Evolutionary conservation across 2,113 vertebrate genomes (phyloP).

Genomic region (Chlamydotis undulata): DNA sequence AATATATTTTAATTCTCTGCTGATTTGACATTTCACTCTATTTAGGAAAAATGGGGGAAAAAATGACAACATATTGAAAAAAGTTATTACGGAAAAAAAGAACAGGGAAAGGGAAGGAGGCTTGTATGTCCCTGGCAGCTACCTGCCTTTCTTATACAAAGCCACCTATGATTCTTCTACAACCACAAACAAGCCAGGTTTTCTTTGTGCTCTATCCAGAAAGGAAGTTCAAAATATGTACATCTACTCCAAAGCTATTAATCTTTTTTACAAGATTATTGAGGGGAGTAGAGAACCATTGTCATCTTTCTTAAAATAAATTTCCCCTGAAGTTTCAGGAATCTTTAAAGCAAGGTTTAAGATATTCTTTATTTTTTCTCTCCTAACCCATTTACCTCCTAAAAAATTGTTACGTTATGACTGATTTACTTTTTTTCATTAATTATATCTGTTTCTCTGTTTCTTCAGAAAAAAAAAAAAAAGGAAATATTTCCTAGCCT

Average conservation of each 20-base stretch:
- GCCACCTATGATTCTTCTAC: constrained; percentile 69
- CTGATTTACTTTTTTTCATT: neutral
- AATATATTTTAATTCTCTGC: constrained; percentile 76
- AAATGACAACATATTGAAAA: constrained; percentile 51
- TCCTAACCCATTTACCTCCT: neutral
- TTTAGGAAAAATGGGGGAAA: constrained; percentile 10
- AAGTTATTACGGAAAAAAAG: constrained; percentile 21
- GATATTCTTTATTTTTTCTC: neutral
- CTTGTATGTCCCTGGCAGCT: constrained; percentile 60
- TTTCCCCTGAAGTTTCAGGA: constrained; percentile 23
- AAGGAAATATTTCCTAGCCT: neutral
- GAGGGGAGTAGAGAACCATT: constrained; percentile 33
- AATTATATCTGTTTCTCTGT: neutral
- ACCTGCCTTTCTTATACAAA: constrained; percentile 68
- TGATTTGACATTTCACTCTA: constrained; percentile 73
- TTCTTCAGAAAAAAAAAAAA: neutral
- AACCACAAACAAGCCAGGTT: constrained; percentile 65
- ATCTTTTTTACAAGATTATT: constrained; percentile 77
- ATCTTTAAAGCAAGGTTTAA: constrained; percentile 13
- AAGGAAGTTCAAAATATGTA: constrained; percentile 83
- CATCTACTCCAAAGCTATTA: constrained; percentile 77
- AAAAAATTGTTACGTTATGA: neutral
- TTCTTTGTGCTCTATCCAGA: constrained; percentile 77
- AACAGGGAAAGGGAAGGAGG: neutral
- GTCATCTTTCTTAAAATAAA: constrained; percentile 53